A percentile compares a stretch with the other conserved stretches of the same genome.
Evolutionary conservation across 37 sponge, comb jelly and placozoan species (phyloP).

Genomic region (Cladorhizidae sp.): DNA sequence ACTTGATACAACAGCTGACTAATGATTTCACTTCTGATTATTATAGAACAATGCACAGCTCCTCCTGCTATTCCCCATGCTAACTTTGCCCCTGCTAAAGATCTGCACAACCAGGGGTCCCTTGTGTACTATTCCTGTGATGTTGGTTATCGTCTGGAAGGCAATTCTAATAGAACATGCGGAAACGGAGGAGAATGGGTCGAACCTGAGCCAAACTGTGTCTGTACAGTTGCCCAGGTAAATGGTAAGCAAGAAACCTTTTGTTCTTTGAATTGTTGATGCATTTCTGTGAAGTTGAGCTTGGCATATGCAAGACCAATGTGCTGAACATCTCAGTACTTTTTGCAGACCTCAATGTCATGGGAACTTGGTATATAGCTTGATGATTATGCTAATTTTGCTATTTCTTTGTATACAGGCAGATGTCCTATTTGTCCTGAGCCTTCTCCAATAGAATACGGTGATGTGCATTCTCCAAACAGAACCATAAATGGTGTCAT

Average conservation of each 20-base stretch:
- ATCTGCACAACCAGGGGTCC: not conserved
- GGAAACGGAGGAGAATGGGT: slow-evolving; percentile 6
- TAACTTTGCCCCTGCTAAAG: not conserved
- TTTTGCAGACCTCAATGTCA: too few relatives aligned
- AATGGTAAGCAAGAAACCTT: not conserved
- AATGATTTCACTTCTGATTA: not conserved
- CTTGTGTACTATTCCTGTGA: slow-evolving; percentile 21
- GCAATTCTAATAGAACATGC: slow-evolving; percentile 14
- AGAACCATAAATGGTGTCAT: not conserved
- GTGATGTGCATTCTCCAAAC: not conserved
- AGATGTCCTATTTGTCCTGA: not conserved
- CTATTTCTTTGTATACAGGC: not conserved
- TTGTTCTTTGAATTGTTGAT: too few relatives aligned
- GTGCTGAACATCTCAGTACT: too few relatives aligned
- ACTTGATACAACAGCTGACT: too few relatives aligned
- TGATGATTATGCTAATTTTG: too few relatives aligned
- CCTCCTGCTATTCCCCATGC: not conserved
- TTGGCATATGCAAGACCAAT: too few relatives aligned
- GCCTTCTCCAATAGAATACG: slow-evolving; percentile 13
- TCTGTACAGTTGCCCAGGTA: not conserved
- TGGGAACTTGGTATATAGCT: too few relatives aligned
- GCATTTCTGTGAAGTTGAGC: too few relatives aligned
- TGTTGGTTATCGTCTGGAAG: slow-evolving; percentile 7
- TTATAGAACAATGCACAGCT: slow-evolving; percentile 7
- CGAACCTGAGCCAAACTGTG: slow-evolving; percentile 4